Evolutionary conservation across 2,797 vertebrate genomes (phyloP).

Genomic region (Acridotheres tristis): DNA sequence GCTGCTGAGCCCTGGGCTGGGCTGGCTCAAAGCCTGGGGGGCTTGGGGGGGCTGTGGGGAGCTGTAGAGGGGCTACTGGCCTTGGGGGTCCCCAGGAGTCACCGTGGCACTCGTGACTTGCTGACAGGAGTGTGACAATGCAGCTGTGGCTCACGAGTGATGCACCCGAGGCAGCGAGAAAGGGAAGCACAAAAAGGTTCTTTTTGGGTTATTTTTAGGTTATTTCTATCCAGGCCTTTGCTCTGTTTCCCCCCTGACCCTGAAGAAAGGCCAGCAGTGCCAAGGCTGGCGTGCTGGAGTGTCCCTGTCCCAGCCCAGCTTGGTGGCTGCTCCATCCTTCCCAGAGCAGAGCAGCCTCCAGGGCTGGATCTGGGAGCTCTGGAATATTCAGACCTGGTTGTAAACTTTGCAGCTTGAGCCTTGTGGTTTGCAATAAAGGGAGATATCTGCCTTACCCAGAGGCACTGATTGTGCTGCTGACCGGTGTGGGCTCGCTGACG

Average conservation of each 20-base stretch:
- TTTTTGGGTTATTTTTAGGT: constrained; percentile 21
- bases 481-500: not conserved
- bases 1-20: not conserved
- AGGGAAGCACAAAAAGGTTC: not conserved
- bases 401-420: not conserved
- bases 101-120: accelerated
- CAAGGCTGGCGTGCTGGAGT: accelerated
- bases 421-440: not conserved
- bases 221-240: constrained; percentile 11
- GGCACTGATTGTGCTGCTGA: not conserved
- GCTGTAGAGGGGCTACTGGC: accelerated
- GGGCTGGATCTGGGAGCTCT: not conserved
- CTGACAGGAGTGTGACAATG: accelerated
- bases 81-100: accelerated
- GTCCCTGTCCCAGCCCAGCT: accelerated
- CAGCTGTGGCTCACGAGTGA: not conserved
- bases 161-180: not conserved
- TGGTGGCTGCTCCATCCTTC: not conserved
- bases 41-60: not conserved
- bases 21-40: not conserved
- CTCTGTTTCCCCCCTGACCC: accelerated
- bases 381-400: not conserved
- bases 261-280: accelerated
- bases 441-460: not conserved
- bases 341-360: not conserved